These are phyloP conservation scores for Protonibea diacanthus DNA, from an alignment of 2,797 vertebrate species.

Conservation along the genomic window DNA sequence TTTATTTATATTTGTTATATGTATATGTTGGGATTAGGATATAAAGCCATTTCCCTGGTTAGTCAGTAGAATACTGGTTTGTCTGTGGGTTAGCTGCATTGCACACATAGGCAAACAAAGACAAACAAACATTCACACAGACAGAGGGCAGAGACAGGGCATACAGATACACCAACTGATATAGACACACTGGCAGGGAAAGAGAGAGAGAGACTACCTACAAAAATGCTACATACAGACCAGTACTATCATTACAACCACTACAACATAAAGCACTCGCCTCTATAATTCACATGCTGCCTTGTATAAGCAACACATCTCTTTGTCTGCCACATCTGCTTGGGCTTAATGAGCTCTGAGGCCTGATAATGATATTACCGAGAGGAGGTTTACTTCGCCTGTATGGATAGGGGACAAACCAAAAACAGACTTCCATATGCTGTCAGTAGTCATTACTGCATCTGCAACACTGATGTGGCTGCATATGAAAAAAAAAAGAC, in stretches of 20 bases:
- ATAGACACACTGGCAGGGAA: not conserved
- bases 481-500: slow-evolving; percentile 18
- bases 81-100: not conserved
- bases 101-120: slow-evolving; percentile 8
- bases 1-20: not conserved
- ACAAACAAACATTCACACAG: not conserved
- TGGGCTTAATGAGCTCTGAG: slow-evolving; percentile 73
- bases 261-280: slow-evolving; percentile 4
- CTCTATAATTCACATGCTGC: slow-evolving; percentile 64
- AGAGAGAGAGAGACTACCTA: not conserved
- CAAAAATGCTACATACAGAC: slow-evolving; percentile 23
- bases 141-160: no score
- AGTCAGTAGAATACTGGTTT: not conserved
- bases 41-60: not conserved
- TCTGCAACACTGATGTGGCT: slow-evolving; percentile 39
- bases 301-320: slow-evolving; percentile 59
- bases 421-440: slow-evolving; percentile 57
- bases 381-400: slow-evolving; percentile 56
- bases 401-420: slow-evolving; percentile 40
- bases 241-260: not conserved
- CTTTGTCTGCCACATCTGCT: slow-evolving; percentile 75
- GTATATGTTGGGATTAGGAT: not conserved
- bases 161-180: not conserved
- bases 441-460: slow-evolving; percentile 67
- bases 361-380: slow-evolving; percentile 74